Evolutionary conservation across 2,797 vertebrate genomes (phyloP).

Genomic region (Melanotaenia parkinsoni): DNA sequence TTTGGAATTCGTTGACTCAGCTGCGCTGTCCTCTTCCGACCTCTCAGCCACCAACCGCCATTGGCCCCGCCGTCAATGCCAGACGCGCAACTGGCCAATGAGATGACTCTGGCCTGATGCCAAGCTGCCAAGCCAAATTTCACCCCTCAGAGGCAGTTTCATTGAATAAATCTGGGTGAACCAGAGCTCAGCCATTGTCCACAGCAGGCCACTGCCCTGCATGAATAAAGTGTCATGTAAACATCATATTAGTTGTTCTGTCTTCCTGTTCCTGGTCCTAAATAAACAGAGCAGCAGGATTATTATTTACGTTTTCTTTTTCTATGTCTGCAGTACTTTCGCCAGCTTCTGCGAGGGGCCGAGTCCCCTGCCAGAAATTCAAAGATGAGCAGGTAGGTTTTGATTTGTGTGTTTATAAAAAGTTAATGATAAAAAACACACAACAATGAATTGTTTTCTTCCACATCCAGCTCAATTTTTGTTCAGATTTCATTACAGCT

Average conservation of each 20-base stretch:
- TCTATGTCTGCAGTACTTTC: slow-evolving; percentile 88
- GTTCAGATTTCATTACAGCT: neutral
- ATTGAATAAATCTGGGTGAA: slow-evolving; percentile 65
- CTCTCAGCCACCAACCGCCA: slow-evolving; percentile 44
- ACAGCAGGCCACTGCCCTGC: slow-evolving; percentile 41
- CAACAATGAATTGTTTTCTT: neutral
- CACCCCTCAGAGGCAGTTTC: slow-evolving; percentile 63
- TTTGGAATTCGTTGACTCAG: slow-evolving; percentile 29
- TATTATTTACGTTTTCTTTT: slow-evolving; percentile 9
- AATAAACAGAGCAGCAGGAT: slow-evolving; percentile 15
- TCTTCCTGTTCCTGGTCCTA: slow-evolving; percentile 3
- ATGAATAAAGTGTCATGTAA: slow-evolving; percentile 47
- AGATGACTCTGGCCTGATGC: slow-evolving; percentile 55
- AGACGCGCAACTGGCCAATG: slow-evolving; percentile 61
- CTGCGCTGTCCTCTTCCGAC: slow-evolving; percentile 42
- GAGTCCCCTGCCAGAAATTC: slow-evolving; percentile 96
- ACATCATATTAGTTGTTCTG: slow-evolving; percentile 30
- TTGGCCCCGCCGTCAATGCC: slow-evolving; percentile 49
- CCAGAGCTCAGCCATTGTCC: slow-evolving; percentile 56
- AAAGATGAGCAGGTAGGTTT: slow-evolving; percentile 90
- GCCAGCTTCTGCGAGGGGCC: slow-evolving; percentile 93
- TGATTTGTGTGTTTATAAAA: neutral
- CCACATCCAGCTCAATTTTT: slow-evolving; percentile 4
- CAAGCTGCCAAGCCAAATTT: slow-evolving; percentile 71
- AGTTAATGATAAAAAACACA: neutral